These are phyloP conservation scores for Coremacera marginata DNA, from an alignment of 2,888 invertebrate species.

Conservation along the genomic window DNA sequence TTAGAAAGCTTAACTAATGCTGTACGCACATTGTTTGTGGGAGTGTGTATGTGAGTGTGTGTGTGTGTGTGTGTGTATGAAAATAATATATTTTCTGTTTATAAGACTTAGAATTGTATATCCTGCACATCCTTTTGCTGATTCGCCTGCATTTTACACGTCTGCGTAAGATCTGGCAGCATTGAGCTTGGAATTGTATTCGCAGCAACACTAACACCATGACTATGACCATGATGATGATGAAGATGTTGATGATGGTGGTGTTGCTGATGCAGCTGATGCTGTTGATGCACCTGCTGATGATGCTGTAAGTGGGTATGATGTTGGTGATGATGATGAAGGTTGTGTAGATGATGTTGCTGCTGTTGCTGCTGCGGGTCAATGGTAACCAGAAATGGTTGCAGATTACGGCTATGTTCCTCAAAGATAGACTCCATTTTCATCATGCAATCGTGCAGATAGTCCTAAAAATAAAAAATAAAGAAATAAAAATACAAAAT, in stretches of 20 bases:
- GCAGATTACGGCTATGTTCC: conserved; percentile 67
- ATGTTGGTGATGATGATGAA: conserved; percentile 30
- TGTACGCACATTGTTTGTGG: neutral
- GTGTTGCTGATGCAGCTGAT: conserved; percentile 45
- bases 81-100: conserved; percentile 13
- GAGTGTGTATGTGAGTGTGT: conserved; percentile 7
- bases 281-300: conserved; percentile 29
- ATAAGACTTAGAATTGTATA: conserved; percentile 77
- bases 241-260: conserved; percentile 38
- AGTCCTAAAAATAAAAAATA: conserved; percentile 76
- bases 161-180: conserved; percentile 68
- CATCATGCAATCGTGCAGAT: conserved; percentile 81
- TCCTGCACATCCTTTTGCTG: conserved; percentile 90
- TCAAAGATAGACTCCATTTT: conserved; percentile 85
- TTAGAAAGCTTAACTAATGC: neutral
- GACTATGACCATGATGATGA: conserved; percentile 33
- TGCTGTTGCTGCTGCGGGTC: conserved; percentile 54
- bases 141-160: conserved; percentile 80
- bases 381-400: conserved; percentile 55
- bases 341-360: conserved; percentile 43
- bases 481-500: too few species aligned
- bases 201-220: conserved; percentile 43
- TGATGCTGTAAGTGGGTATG: neutral
- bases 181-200: conserved; percentile 66
- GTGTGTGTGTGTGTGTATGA: neutral